Percentiles rank a stretch among this genome's conserved stretches.
Evolutionary conservation across 2,797 vertebrate genomes (phyloP).

Genomic region (Amazona finschi): DNA sequence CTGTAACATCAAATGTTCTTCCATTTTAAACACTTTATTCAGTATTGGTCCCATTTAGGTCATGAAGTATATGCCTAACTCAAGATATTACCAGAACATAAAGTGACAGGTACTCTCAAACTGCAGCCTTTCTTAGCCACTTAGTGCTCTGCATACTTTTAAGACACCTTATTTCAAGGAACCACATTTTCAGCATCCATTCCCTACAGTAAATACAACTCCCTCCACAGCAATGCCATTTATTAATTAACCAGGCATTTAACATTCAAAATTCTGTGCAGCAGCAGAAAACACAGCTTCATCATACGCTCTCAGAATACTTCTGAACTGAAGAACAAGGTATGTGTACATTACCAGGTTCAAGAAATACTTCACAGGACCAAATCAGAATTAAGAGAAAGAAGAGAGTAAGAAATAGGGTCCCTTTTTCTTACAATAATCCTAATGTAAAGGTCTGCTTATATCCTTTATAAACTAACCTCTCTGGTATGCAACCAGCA

Average conservation of each 20-base stretch:
- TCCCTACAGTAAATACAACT: not conserved
- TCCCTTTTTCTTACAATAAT: not conserved
- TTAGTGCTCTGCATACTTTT: not conserved
- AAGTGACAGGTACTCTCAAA: not conserved
- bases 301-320: fast-evolving
- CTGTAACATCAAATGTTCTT: not conserved
- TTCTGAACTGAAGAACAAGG: not conserved
- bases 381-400: not conserved
- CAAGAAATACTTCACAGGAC: not conserved
- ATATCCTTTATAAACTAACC: not conserved
- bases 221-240: not conserved
- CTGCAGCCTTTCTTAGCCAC: not conserved
- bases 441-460: not conserved
- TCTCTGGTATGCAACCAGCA: not conserved
- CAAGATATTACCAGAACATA: not conserved
- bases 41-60: not conserved
- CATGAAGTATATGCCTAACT: not conserved
- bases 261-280: not conserved
- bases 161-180: not conserved
- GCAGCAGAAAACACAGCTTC: not conserved
- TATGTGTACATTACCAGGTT: not conserved
- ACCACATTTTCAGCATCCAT: not conserved
- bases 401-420: not conserved
- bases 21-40: not conserved
- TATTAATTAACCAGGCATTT: not conserved